Conservation (phyloP, 2,113 vertebrate genomes). For the Amphilophus citrinellus region DNA sequence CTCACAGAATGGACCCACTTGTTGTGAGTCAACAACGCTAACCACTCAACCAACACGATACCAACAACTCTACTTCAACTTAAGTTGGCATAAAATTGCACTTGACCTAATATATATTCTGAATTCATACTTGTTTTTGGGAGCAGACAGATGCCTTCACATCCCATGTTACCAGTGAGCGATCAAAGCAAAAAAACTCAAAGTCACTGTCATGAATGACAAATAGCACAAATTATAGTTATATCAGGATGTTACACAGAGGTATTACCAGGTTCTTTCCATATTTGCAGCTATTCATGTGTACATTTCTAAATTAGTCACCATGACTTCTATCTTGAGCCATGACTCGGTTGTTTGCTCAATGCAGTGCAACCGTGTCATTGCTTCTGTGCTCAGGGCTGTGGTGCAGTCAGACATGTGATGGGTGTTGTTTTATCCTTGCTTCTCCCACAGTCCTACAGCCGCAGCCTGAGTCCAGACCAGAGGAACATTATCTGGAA, state of each 20-base stretch:
- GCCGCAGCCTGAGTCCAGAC: conserved; percentile 78
- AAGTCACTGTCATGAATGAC: neutral
- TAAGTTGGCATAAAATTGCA: neutral
- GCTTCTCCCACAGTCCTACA: conserved; percentile 80
- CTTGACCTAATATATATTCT: neutral
- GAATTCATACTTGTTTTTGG: neutral
- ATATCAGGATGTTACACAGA: neutral
- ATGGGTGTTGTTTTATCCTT: conserved; percentile 31
- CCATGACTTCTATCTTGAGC: neutral
- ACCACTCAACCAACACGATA: neutral
- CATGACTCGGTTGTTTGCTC: neutral
- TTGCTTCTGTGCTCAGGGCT: neutral
- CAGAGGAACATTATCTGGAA: conserved; percentile 91
- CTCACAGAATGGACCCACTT: neutral
- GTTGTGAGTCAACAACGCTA: neutral
- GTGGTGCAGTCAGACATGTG: neutral
- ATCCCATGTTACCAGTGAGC: neutral
- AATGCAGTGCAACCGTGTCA: neutral
- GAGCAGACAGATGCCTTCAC: neutral
- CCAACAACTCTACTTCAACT: neutral
- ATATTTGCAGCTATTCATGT: neutral
- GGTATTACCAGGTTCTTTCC: neutral
- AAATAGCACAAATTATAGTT: neutral
- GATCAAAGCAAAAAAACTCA: neutral
- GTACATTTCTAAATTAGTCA: neutral